Conservation (phyloP, 1,140 invertebrate genomes). For the Drosophila navojoa region DNA sequence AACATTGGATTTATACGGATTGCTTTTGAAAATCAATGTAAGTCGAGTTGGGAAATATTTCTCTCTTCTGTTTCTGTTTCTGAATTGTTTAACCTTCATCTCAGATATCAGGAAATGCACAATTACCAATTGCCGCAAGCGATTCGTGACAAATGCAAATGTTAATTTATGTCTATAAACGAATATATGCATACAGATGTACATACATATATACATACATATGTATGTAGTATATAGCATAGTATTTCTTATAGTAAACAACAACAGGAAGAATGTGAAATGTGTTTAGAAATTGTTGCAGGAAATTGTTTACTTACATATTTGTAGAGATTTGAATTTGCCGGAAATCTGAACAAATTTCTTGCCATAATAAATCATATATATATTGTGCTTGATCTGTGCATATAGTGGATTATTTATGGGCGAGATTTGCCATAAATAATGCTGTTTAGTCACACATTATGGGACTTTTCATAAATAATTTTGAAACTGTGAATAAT, state of each 20-base stretch:
- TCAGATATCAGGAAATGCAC: constrained; percentile 35
- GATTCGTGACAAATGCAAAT: constrained; percentile 38
- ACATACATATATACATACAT: constrained; percentile 22
- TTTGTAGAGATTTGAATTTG: not conserved
- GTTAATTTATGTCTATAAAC: constrained; percentile 25
- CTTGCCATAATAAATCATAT: constrained; percentile 1
- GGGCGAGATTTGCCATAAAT: no score
- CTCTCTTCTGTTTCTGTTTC: not conserved
- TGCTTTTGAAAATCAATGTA: constrained; percentile 83
- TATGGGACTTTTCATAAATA: no score
- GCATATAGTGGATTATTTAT: no score
- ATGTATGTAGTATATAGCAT: constrained; percentile 37
- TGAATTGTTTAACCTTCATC: constrained; percentile 20
- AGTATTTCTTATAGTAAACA: constrained; percentile 33
- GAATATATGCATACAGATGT: constrained; percentile 8
- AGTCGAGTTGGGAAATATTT: constrained; percentile 37
- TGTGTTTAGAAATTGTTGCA: no score
- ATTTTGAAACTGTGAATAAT: no score
- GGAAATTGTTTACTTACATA: no score
- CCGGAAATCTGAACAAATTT: constrained; percentile 10
- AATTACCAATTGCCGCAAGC: constrained; percentile 22
- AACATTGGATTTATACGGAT: constrained; percentile 66
- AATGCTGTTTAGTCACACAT: no score
- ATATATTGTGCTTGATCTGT: no score
- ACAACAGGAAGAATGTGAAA: constrained; percentile 36